Conservation (phyloP, 1,140 invertebrate genomes). For the Drosophila chauvacae region DNA sequence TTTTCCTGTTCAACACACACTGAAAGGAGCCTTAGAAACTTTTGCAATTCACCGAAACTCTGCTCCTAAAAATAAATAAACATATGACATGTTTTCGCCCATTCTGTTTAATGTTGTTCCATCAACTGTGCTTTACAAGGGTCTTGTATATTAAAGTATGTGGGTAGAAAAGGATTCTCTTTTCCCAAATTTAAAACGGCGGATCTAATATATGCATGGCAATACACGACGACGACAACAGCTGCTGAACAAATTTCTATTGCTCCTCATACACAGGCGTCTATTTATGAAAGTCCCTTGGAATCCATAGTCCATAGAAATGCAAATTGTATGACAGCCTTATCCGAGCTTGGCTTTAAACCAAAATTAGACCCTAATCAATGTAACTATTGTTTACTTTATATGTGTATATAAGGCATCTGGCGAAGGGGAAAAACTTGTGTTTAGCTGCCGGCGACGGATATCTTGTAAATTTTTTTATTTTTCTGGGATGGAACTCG, state of each 20-base stretch:
- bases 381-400: conserved; percentile 60
- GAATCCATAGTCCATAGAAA: conserved; percentile 25
- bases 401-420: conserved; percentile 20
- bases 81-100: conserved; percentile 19
- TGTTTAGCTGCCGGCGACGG: conserved; percentile 10
- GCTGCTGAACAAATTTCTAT: conserved; percentile 55
- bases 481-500: not conserved
- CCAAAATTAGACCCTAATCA: conserved; percentile 64
- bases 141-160: conserved; percentile 11
- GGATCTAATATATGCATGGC: conserved; percentile 66
- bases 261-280: conserved; percentile 17
- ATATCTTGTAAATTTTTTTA: conserved; percentile 17
- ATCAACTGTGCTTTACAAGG: conserved; percentile 41
- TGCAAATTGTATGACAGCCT: conserved; percentile 59
- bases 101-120: conserved; percentile 26
- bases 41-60: conserved; percentile 9
- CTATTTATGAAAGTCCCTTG: conserved; percentile 40
- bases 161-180: conserved; percentile 12
- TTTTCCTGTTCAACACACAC: conserved; percentile 8
- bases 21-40: conserved; percentile 2
- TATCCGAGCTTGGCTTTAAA: conserved; percentile 29
- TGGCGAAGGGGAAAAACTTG: conserved; percentile 8
- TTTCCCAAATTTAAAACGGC: conserved; percentile 27
- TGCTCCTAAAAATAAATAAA: conserved; percentile 28
- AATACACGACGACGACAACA: conserved; percentile 42